These are phyloP conservation scores for Atractosteus spatula DNA, from an alignment of 2,113 vertebrate species.

Conservation along the genomic window DNA sequence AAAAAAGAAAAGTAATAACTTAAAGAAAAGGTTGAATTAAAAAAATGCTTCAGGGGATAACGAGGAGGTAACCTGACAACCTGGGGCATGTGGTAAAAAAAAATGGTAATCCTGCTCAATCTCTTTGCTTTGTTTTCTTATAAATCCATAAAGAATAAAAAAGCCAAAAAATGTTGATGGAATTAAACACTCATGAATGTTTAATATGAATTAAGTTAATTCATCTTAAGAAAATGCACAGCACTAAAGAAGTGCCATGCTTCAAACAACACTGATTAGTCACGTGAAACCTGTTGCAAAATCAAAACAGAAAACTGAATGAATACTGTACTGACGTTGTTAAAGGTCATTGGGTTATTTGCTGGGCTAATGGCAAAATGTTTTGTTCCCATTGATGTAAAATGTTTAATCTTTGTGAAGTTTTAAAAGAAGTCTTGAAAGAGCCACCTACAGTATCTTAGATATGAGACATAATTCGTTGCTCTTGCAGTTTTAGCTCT, in stretches of 20 bases:
- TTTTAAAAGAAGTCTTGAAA: too few species aligned
- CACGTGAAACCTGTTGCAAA: neutral
- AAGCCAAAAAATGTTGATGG: neutral
- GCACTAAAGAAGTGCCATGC: neutral
- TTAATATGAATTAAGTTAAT: too few species aligned
- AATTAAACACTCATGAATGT: neutral
- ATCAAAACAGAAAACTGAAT: neutral
- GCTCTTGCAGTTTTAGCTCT: too few species aligned
- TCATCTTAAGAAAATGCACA: too few species aligned
- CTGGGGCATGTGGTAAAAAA: slow-evolving; percentile 1
- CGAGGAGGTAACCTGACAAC: too few species aligned
- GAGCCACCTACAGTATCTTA: too few species aligned
- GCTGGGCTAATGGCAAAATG: too few species aligned
- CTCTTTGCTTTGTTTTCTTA: slow-evolving; percentile 15
- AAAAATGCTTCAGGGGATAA: neutral
- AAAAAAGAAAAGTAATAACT: neutral
- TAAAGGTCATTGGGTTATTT: too few species aligned
- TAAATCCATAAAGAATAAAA: slow-evolving; percentile 17
- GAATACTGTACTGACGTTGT: too few species aligned
- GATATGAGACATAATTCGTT: too few species aligned
- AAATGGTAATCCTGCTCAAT: slow-evolving; percentile 28
- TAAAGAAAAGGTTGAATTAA: neutral
- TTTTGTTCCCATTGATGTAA: too few species aligned
- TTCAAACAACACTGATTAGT: neutral
- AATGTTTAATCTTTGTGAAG: too few species aligned